Evolutionary conservation across 2,888 invertebrate species (phyloP).

Genomic region (Caenorhabditis wallacei): DNA sequence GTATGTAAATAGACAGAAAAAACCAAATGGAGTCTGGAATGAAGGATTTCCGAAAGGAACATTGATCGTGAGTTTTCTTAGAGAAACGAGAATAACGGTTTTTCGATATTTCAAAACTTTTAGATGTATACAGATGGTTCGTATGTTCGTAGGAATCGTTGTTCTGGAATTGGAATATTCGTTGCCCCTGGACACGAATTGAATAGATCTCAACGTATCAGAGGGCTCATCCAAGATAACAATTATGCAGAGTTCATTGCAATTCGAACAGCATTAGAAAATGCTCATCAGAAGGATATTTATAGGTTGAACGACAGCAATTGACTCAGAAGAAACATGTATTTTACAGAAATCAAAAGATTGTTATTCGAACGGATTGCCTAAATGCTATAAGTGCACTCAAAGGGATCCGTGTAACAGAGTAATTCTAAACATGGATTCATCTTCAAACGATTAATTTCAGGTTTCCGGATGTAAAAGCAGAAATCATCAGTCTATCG

Average conservation of each 20-base stretch:
- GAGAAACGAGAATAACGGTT: background rate
- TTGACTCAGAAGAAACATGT: background rate
- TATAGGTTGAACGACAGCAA: slow-evolving; percentile 28
- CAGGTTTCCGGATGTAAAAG: slow-evolving; percentile 28
- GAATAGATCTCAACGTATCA: slow-evolving; percentile 61
- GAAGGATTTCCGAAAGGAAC: slow-evolving; percentile 48
- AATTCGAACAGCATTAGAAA: slow-evolving; percentile 39
- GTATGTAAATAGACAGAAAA: slow-evolving; percentile 17
- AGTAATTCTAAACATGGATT: slow-evolving; percentile 6
- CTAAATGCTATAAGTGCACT: slow-evolving; percentile 56
- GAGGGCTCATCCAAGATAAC: slow-evolving; percentile 50
- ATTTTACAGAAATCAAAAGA: slow-evolving; percentile 37
- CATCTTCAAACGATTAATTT: background rate
- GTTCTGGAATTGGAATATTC: slow-evolving; percentile 61
- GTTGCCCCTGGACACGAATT: slow-evolving; percentile 56
- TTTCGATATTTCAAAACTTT: background rate
- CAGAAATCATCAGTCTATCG: slow-evolving; percentile 9
- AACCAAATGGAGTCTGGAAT: slow-evolving; percentile 55
- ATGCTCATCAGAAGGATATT: slow-evolving; percentile 25
- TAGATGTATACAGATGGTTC: slow-evolving; percentile 66
- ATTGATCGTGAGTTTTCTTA: slow-evolving; percentile 19
- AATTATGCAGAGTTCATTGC: slow-evolving; percentile 60
- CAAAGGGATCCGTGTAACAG: background rate
- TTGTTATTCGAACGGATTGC: slow-evolving; percentile 60
- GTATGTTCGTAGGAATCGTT: background rate